Base-by-base conservation (phyloP, 92 coral and sea anemone species). In the Parazoanthus darwini region DNA sequence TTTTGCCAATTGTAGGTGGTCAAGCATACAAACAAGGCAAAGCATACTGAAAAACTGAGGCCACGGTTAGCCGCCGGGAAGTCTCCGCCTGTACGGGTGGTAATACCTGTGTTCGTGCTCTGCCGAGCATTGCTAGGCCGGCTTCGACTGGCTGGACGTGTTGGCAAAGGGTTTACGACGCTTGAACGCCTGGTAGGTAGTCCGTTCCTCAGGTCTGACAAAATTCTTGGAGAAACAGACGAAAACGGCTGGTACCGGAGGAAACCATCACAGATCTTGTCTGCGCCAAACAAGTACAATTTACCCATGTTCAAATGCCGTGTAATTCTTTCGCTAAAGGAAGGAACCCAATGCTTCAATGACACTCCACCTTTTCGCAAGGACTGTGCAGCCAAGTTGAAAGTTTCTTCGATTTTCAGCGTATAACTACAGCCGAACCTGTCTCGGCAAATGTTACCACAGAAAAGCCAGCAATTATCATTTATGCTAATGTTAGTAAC, bases 351-450 rank as follows among this genome's bases (percentile, higher is more conserved):
- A 51, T 79, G 63, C 9, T 33, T 79, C 11, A 48, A 39, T 6
- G 46, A 79, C 6, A 3, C 37, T 1, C n/a, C 23, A 5, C 82
- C n/a, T 46, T 39, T 79, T 43, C 33, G 59, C 37, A 79, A 9
- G 59, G 67, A 44, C 37, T 79, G 3, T 79, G 82, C 82, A 46
- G 82, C 67, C 37, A 51, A 46, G 66, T 48, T 79, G 23, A 79
- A 79, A 2, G 82, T 43, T 29, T 78, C 63, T 23, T 44, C 82
- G 59, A 43, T 26, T 3, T 20, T 8, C 5, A 78, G 82, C 23
- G 65, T 44, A 22, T 78, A 78, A n/a, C 48, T 78, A 29, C 82
- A 78, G 65, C 82, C 82, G 36, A 78, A 78, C 38, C 5, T 78
- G 39, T 48, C 66, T 23, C 66, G 56, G 39, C 82, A 78, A 48